A percentile compares a stretch with the other conserved stretches of the same genome.
These are phyloP conservation scores for Cydia fagiglandana DNA, from an alignment of 1,140 invertebrate species.

Conservation along the genomic window DNA sequence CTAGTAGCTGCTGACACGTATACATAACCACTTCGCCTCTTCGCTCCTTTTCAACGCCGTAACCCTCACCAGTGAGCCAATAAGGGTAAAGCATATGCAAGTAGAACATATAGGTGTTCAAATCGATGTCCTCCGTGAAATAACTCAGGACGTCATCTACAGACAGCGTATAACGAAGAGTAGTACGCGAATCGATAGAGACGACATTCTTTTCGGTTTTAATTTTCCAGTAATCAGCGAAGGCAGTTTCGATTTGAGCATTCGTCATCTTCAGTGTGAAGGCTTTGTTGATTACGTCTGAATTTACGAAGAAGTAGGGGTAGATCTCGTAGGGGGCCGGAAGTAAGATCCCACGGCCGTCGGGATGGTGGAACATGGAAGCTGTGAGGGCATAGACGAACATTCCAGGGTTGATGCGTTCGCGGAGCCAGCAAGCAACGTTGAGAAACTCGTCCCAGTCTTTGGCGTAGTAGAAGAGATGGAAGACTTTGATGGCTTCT, in stretches of 20 bases:
- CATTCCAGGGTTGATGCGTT: constrained; percentile 82
- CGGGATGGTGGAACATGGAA: constrained; percentile 81
- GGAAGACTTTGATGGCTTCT: constrained; percentile 81
- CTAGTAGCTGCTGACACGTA: constrained; percentile 81
- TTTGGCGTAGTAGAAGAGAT: constrained; percentile 82
- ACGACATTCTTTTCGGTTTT: constrained; percentile 67
- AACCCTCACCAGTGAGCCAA: constrained; percentile 81
- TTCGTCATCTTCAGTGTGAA: constrained; percentile 82
- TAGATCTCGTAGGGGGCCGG: constrained; percentile 85
- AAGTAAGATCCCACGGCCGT: constrained; percentile 80
- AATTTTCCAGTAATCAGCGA: constrained; percentile 75
- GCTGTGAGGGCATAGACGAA: constrained; percentile 82
- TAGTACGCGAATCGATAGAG: constrained; percentile 71
- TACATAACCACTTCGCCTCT: constrained; percentile 83
- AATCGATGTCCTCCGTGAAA: constrained; percentile 86
- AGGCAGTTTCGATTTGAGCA: constrained; percentile 70
- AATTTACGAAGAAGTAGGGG: constrained; percentile 82
- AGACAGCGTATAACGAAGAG: constrained; percentile 74
- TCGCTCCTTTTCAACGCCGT: constrained; percentile 79
- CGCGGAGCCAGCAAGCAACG: constrained; percentile 82
- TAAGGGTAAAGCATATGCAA: constrained; percentile 84
- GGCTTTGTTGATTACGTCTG: constrained; percentile 81
- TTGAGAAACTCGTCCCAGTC: constrained; percentile 84
- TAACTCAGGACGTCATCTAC: constrained; percentile 78
- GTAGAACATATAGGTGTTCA: constrained; percentile 87